Evolutionary conservation across 2,797 vertebrate genomes (phyloP), one percentile per base, ranked within the genome.

Genomic region (Silurus aristotelis): DNA sequence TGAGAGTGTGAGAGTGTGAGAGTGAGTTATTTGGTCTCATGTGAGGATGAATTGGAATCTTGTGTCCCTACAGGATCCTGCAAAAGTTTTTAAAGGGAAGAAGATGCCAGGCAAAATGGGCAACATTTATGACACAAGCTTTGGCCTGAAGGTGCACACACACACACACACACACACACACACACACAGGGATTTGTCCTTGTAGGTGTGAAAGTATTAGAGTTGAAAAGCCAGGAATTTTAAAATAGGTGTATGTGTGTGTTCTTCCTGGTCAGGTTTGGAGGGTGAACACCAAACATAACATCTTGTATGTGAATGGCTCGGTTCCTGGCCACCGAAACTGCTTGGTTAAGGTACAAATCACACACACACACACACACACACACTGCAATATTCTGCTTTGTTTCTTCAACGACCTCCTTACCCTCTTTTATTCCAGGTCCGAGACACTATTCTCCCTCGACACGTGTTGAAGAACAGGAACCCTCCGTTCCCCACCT

Each of bases 71-170:
- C 83, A 99, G 98, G 96, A 97, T 92, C 93, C 97, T 88, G 92
- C 92, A 83, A 97, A 95, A 94, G 97, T 99, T 85, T 97, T 96
- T 90, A 97, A 96, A 56, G 98, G 98, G 76, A 99, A 96, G 91
- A 99, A 98, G 92, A 97, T 99, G 98, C 98, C 98, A 1, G 98
- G 98, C 56, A 90, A 15, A 87, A 96, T 98, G 97, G 98, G 98
- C 10, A 97, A 99, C 85, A 2, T 87, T 80, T 96, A 92, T 43
- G 88, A 95, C 88, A 99, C 98, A 5, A 82, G 90, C 14, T 87
- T 86, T 7, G 98, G 97, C 66, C 93, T 99, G 60, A 99, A 99
- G 95, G 98, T 97, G 91, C 88, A 58, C 14, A 17, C 56, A 58
- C 56, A 58, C 14, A 17, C 13, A 58, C 13, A 58, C 56, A 58